Conservation (phyloP, 2,888 invertebrate species). For the Meteorus cinctellus region DNA sequence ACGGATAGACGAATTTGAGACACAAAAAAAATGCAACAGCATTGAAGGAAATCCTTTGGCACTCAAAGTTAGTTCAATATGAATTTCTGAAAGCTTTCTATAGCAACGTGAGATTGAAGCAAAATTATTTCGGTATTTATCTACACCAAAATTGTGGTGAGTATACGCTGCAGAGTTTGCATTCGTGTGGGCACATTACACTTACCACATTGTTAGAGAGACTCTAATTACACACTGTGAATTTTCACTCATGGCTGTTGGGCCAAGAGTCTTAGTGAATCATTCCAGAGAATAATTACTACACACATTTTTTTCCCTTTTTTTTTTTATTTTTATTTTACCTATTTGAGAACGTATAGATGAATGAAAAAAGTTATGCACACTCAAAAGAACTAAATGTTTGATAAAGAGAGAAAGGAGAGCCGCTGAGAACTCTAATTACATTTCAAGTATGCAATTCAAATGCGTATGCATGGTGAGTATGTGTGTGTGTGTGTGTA, state of each 20-base stretch:
- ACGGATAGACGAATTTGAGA: too few relatives aligned
- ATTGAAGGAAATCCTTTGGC: too few relatives aligned
- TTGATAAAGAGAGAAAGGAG: not conserved
- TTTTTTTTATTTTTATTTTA: not conserved
- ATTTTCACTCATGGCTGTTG: conserved; percentile 32
- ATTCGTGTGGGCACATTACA: conserved; percentile 21
- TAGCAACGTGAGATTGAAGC: conserved; percentile 14
- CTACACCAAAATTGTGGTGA: conserved; percentile 6
- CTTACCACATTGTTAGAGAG: conserved; percentile 16
- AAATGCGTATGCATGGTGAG: not conserved
- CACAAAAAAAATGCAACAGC: too few relatives aligned
- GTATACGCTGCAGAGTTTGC: not conserved
- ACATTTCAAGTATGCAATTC: conserved; percentile 15
- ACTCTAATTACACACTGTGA: conserved; percentile 37
- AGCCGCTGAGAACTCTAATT: conserved; percentile 5
- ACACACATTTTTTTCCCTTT: conserved; percentile 25
- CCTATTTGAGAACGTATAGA: not conserved
- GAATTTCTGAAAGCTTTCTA: conserved; percentile 2
- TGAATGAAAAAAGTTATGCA: not conserved
- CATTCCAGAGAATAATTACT: conserved; percentile 20
- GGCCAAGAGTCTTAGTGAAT: not conserved
- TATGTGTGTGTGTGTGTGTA: not conserved
- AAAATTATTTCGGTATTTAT: conserved; percentile 36
- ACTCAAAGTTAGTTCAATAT: not conserved
- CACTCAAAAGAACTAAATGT: not conserved